Base-by-base conservation (phyloP, 2,797 vertebrate species). In the Smutsia gigantea region DNA sequence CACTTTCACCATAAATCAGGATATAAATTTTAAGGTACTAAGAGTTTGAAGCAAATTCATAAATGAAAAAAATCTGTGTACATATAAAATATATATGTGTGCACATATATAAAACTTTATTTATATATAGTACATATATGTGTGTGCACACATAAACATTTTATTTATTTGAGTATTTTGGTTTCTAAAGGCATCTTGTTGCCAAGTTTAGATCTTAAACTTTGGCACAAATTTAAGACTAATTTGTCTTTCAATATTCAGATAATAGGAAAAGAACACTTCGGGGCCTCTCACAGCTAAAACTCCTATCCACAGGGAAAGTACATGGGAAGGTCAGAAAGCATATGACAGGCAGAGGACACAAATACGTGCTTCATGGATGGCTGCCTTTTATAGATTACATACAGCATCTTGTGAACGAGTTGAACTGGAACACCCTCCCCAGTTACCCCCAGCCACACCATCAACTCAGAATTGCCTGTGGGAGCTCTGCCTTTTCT, bases 141-240 rank as follows among this genome's bases (percentile, higher is more conserved):
- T 13, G 17, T 63, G 15, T 23, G 7, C 14, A 81, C 27, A 82
- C 1, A 61, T 37, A 71, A 34, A 61, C 6, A 74, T 79, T 74
- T 83, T 90, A 63, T 90, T 92, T 81, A 63, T 37, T 72, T 86
- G 61, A 90, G 37, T 53, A 77, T 82, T 93, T 95, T 91, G 93
- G 94, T 72, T 96, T 97, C 95, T 97, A 97, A 90, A 94, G 78
- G 77, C 78, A 90, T 42, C 34, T 31, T 74, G 34, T 42, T 88
- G 31, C 10, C 5, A 85, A 77, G 49, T 72, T 94, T 85, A 74
- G 27, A 92, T 66, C 19, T 94, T 90, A 94, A 71, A 63, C 39
- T 69, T 18, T 59, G 63, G 39, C 29, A 66, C 57, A 68, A 29
- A 90, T 71, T 66, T 78, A 34, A 49, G 86, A 61, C 23, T 78